Evolutionary conservation across 1,140 invertebrate genomes (phyloP), one percentile per base, ranked within the genome.

Genomic region (Tachypleus tridentatus): DNA sequence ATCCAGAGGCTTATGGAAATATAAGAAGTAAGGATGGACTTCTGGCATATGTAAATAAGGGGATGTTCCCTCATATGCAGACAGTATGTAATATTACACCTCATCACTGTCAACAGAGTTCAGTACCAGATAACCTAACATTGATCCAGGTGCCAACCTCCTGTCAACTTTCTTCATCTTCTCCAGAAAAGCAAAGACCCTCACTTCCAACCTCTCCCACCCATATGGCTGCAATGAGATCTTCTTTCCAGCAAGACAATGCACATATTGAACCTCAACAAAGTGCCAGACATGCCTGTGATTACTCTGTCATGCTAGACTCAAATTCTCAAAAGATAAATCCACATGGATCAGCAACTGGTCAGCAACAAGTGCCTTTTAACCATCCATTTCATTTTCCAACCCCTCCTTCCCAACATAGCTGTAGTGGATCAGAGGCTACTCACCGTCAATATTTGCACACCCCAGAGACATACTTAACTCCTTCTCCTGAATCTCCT

Each of bases 401-500:
- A 72, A 92, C 89, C 54, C 89, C 89, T 1, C 88, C 89, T 3
- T 66, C 64, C 5, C 68, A 69, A 48, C 67, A 68, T 53, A 68
- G 67, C 56, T 65, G 66, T 29, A 48, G 62, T 63, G 58, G 62
- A 0, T 10, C 60, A 63, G 68, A 67, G 47, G 65, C 63, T 5
- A 86, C 86, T 6, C 83, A 83, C 0, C 85, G 86, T 70, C 86
- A 87, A 73, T 73, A 70, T 64, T 69, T 71, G 67, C 61, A 70
- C 54, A 82, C 84, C 48, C 83, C 84, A 4, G 91, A 93, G 70
- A 64, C 68, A 72, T 96, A 91, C 77, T 88, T 91, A 9, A 97
- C 93, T 8, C 93, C 93, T 4, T 95, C 92, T 5, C 94, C 94
- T 0, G 93, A 97, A 66, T 93, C 89, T 5, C 92, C 93, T 0